Evolutionary conservation across 2,888 invertebrate species (phyloP).

Genomic region (Leptura quadrifasciata): DNA sequence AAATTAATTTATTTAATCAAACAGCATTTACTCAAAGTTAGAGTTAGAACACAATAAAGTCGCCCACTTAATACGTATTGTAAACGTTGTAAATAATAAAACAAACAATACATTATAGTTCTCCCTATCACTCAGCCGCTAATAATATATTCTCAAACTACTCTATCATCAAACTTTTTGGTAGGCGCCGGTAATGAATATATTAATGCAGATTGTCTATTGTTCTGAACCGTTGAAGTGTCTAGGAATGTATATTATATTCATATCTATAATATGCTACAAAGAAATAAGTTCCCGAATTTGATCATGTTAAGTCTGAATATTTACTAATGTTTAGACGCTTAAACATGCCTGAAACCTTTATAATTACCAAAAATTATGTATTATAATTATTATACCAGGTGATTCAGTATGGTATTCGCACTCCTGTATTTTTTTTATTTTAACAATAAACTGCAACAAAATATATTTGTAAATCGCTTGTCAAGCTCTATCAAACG

Average conservation of each 20-base stretch:
- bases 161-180: conserved; percentile 3
- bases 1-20: neutral
- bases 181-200: conserved; percentile 2
- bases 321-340: neutral
- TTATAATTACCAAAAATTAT: too few relatives aligned
- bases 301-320: neutral
- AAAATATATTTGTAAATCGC: too few relatives aligned
- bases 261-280: neutral
- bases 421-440: too few relatives aligned
- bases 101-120: conserved; percentile 7
- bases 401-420: too few relatives aligned
- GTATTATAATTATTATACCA: too few relatives aligned
- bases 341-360: too few relatives aligned
- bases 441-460: too few relatives aligned
- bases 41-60: conserved; percentile 3
- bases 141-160: neutral
- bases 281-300: neutral
- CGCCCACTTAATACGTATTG: conserved; percentile 1
- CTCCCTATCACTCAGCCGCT: neutral
- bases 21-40: neutral
- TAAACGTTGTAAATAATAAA: conserved; percentile 5
- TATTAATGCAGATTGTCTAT: conserved; percentile 7
- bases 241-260: neutral
- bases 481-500: too few relatives aligned
- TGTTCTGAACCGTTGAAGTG: neutral